Evolutionary conservation across 2,113 vertebrate genomes (phyloP).

Genomic region (Amia ocellicauda): DNA sequence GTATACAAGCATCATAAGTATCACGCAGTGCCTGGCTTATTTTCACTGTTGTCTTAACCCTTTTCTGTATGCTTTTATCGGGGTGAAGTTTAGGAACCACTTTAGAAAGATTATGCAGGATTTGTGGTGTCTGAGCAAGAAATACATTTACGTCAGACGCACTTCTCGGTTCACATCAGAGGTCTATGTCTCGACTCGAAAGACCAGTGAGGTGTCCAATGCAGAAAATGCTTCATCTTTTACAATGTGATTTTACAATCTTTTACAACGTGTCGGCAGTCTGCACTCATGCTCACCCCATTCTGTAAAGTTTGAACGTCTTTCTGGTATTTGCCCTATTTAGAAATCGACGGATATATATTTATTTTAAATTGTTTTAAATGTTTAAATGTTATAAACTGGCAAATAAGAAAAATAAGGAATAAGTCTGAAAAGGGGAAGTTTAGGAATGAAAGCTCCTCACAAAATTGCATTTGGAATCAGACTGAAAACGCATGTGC

Average conservation of each 20-base stretch:
- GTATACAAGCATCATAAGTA: slow-evolving; percentile 29
- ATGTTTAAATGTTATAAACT: too few species aligned
- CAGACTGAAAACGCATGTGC: too few species aligned
- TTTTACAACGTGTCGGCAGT: too few species aligned
- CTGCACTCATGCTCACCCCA: too few species aligned
- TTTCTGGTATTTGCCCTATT: too few species aligned
- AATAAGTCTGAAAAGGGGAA: too few species aligned
- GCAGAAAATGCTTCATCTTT: slow-evolving; percentile 74
- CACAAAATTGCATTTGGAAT: too few species aligned
- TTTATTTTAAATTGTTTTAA: too few species aligned
- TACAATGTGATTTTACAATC: slow-evolving; percentile 56
- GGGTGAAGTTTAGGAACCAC: slow-evolving; percentile 83
- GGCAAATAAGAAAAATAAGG: too few species aligned
- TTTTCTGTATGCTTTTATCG: slow-evolving; percentile 85
- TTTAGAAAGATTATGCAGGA: slow-evolving; percentile 75
- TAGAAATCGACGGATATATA: too few species aligned
- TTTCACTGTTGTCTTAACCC: slow-evolving; percentile 91
- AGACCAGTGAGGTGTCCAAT: slow-evolving; percentile 52
- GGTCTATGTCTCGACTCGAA: slow-evolving; percentile 53
- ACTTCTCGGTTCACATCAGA: slow-evolving; percentile 62
- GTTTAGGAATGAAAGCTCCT: too few species aligned
- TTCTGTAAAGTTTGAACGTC: too few species aligned
- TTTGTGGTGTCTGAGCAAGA: slow-evolving; percentile 66
- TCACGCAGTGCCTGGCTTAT: slow-evolving; percentile 76
- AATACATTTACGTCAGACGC: slow-evolving; percentile 45